Evolutionary conservation across 2,113 vertebrate species (phyloP).

Genomic region (Meleagris gallopavo): DNA sequence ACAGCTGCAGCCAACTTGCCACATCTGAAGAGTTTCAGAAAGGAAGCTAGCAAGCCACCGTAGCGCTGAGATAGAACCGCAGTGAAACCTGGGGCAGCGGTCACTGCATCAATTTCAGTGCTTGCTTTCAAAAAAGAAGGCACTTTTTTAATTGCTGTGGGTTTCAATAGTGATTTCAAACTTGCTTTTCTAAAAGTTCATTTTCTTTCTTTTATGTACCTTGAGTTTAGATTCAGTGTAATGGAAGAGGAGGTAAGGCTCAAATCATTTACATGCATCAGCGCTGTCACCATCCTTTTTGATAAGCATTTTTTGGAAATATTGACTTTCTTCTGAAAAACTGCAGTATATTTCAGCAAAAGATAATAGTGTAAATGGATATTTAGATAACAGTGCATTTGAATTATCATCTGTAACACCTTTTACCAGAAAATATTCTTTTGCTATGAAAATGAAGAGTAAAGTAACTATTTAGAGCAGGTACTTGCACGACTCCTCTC

Average conservation of each 20-base stretch:
- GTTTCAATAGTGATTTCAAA: slow-evolving; percentile 31
- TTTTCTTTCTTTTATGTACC: not conserved
- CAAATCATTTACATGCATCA: not conserved
- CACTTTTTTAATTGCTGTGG: slow-evolving; percentile 7
- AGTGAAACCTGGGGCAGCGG: not conserved
- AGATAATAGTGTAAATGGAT: not conserved
- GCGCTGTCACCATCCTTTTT: not conserved
- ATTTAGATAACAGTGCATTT: not conserved
- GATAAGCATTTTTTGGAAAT: not conserved
- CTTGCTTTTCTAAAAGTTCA: not conserved
- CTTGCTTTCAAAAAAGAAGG: not conserved
- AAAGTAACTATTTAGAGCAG: not conserved
- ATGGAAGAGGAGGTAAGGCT: not conserved
- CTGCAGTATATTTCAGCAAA: not conserved
- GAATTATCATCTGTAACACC: not conserved
- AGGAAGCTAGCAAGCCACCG: slow-evolving; percentile 6
- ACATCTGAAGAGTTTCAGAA: slow-evolving; percentile 58
- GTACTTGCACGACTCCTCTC: not conserved
- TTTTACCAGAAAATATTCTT: slow-evolving; percentile 22
- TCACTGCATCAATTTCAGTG: not conserved
- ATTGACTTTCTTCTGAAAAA: not conserved
- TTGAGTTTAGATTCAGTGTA: not conserved
- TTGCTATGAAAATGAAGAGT: slow-evolving; percentile 1
- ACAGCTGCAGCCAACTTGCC: slow-evolving; percentile 15
- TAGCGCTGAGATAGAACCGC: slow-evolving; percentile 2